phyloP scores from a whole-genome alignment of 2,797 vertebrate species.

The Stomatorhinus walkeri region DNA sequence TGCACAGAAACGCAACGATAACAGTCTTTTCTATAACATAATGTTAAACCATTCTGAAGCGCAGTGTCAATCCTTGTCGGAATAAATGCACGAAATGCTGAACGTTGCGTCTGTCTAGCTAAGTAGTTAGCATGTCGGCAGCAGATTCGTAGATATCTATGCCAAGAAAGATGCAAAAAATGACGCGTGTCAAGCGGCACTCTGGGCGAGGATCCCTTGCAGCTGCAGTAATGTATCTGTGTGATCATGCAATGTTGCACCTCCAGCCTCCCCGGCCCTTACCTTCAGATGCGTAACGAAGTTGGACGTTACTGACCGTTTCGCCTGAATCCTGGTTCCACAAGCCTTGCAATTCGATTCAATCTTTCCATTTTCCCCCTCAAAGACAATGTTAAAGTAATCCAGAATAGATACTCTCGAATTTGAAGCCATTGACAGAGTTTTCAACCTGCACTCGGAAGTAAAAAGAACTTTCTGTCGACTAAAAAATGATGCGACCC shows the following conservation, averaged over 20 bases:
- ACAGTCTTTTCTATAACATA: background rate
- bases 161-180: background rate
- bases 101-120: background rate
- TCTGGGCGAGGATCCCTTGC: background rate
- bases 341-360: constrained; percentile 74
- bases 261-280: constrained; percentile 21
- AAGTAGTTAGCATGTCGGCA: background rate
- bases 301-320: constrained; percentile 72
- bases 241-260: background rate
- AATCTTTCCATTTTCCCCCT: constrained; percentile 75
- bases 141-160: background rate
- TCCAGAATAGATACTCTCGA: constrained; percentile 72
- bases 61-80: background rate
- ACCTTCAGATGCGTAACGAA: constrained; percentile 77
- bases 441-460: constrained; percentile 31
- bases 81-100: background rate
- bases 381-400: constrained; percentile 74
- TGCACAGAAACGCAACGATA: background rate
- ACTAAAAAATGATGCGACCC: constrained; percentile 7
- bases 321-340: constrained; percentile 71
- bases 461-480: constrained; percentile 45
- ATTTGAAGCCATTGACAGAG: constrained; percentile 64
- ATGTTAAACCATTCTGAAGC: background rate
- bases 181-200: background rate
- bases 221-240: background rate